Evolutionary conservation across 2,113 vertebrate genomes (phyloP), one percentile per base, ranked within the genome.

Genomic region (Engraulis encrasicolus): DNA sequence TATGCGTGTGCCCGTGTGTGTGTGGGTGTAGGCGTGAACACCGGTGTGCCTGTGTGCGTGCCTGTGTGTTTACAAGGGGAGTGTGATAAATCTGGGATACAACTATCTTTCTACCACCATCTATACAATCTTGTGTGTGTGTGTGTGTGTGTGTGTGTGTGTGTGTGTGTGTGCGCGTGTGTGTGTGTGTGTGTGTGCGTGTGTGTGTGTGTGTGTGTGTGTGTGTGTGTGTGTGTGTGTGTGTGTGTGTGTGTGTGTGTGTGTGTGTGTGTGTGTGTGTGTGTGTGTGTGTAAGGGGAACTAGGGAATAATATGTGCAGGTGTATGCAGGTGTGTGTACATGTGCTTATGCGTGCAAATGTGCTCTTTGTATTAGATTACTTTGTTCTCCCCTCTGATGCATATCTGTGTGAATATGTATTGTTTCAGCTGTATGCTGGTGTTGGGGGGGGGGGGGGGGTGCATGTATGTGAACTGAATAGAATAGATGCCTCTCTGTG

Each of bases 11-110:
- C 78, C 74, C 82, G 85, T 84, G 40, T 78, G 36, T 31, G 66
- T 31, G 66, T 50, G 37, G 50, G 36, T 48, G 50, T 31, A n/a
- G n/a, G n/a, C n/a, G n/a, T n/a, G n/a, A n/a, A n/a, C n/a, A n/a
- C n/a, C 11, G 15, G 58, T 23, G n/a, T n/a, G 74, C 78, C 40
- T 82, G 81, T 86, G 85, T 83, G 54, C 81, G 79, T 84, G 85
- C 82, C 40, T 78, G 36, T 74, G 66, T 74, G 66, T 78, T 78
- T 83, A 50, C 66, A 83, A 31, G 31, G 66, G 11, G 66, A 74
- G 66, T 37, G 82, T 66, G 66, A 52, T 82, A 34, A 19, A 18
- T 66, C 27, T 66, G 58, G 58, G 58, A 27, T 66, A 23, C 58
- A 66, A 66, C 58, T 23, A 66, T 52, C 50, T 52, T 18, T 18